Conservation (phyloP, 1,140 invertebrate species). For the Dolichoris vasculosae region DNA sequence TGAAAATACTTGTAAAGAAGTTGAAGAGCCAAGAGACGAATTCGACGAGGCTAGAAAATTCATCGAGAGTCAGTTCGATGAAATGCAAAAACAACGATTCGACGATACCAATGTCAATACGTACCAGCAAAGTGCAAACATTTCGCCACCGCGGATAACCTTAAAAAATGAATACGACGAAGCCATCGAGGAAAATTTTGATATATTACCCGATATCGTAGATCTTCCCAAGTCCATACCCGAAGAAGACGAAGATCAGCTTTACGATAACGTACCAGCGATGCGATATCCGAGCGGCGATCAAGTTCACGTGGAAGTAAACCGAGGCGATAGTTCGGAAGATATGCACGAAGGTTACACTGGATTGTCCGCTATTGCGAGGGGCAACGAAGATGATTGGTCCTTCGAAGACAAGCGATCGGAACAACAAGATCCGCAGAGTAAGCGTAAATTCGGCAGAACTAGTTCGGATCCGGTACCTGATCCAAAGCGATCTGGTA, state of each 20-base stretch:
- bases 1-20: constrained; percentile 34
- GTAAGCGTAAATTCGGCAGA: constrained; percentile 58
- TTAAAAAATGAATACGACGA: constrained; percentile 69
- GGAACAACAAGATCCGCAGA: constrained; percentile 49
- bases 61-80: constrained; percentile 68
- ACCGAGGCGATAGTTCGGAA: constrained; percentile 66
- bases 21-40: constrained; percentile 58
- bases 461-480: constrained; percentile 63
- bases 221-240: constrained; percentile 66
- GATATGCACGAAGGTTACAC: constrained; percentile 72
- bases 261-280: constrained; percentile 71
- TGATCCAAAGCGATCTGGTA: constrained; percentile 60
- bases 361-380: constrained; percentile 60
- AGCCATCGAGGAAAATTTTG: constrained; percentile 62
- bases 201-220: constrained; percentile 60
- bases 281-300: constrained; percentile 69
- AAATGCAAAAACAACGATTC: constrained; percentile 53
- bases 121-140: constrained; percentile 55
- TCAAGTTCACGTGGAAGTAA: constrained; percentile 66
- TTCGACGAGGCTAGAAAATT: constrained; percentile 67
- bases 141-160: constrained; percentile 63
- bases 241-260: constrained; percentile 69
- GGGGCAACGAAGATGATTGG: constrained; percentile 67
- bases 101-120: constrained; percentile 4
- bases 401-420: constrained; percentile 64